Conservation (phyloP, 2,888 invertebrate species). For the Deladenus siricidicola region DNA sequence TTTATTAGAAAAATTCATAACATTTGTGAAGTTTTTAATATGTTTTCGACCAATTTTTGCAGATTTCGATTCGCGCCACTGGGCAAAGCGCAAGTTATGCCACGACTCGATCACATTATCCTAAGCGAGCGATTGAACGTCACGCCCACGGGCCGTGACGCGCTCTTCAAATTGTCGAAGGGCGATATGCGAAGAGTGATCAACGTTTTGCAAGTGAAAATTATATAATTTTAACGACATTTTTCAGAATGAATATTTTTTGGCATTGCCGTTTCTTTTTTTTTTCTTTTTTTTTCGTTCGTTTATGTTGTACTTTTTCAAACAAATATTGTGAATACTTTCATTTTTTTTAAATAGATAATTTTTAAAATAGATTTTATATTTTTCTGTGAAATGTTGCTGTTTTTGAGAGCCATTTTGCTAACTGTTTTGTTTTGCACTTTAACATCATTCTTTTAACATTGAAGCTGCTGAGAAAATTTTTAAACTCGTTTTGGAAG, state of each 20-base stretch:
- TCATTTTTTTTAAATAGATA: no score
- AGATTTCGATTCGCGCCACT: slow-evolving; percentile 51
- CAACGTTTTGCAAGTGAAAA: slow-evolving; percentile 73
- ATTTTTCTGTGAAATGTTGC: not conserved
- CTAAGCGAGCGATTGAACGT: slow-evolving; percentile 39
- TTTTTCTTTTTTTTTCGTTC: no score
- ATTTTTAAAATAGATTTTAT: no score
- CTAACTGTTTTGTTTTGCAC: not conserved
- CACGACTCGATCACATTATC: slow-evolving; percentile 73
- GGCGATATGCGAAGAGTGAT: slow-evolving; percentile 97
- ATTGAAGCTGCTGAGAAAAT: no score
- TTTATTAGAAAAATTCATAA: slow-evolving; percentile 6
- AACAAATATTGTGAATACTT: no score
- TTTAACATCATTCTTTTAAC: no score
- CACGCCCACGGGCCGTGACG: slow-evolving; percentile 78
- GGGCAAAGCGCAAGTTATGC: slow-evolving; percentile 73
- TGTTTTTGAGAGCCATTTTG: not conserved
- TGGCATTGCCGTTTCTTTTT: no score
- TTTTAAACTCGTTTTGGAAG: no score
- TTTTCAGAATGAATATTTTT: no score
- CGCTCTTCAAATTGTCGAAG: slow-evolving; percentile 76
- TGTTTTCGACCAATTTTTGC: no score
- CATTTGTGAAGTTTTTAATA: slow-evolving; percentile 6
- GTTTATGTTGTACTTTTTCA: no score
- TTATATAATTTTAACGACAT: not conserved